Evolutionary conservation across 2,113 vertebrate genomes (phyloP).

Genomic region (Pleuronectes platessa): DNA sequence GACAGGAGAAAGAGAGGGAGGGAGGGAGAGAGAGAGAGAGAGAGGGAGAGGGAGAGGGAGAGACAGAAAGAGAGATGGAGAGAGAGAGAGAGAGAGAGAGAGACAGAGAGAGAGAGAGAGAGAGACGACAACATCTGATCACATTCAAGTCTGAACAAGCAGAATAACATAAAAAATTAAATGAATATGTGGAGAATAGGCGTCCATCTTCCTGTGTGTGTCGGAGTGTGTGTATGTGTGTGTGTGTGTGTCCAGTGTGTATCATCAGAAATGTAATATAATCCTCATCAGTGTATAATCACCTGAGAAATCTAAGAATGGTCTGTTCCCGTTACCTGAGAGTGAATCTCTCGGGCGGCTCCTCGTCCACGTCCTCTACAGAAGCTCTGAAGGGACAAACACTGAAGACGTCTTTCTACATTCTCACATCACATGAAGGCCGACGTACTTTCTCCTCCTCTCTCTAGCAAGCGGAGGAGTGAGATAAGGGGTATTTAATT

Average conservation of each 20-base stretch:
- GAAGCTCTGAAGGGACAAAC: background rate
- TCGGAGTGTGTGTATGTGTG: no score
- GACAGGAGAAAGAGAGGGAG: conserved; percentile 28
- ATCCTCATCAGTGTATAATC: background rate
- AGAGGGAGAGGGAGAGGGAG: background rate
- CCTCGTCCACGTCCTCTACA: no score
- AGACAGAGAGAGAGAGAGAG: background rate
- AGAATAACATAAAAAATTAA: conserved; percentile 1
- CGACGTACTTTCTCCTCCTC: no score
- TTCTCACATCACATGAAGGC: no score
- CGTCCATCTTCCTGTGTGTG: conserved; percentile 10
- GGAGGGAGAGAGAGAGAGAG: background rate
- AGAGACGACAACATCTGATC: conserved; percentile 23
- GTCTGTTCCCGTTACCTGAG: no score
- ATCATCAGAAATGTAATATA: background rate
- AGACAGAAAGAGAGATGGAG: background rate
- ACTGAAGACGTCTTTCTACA: no score
- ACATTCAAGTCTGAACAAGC: conserved; percentile 37
- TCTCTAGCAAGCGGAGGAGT: no score
- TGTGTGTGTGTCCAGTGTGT: background rate
- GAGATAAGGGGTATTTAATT: no score
- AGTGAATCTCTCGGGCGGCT: no score
- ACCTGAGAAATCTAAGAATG: background rate
- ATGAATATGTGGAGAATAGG: conserved; percentile 3
- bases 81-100: background rate